Conservation (phyloP, 2,797 vertebrate species). For the Malurus leucopterus region DNA sequence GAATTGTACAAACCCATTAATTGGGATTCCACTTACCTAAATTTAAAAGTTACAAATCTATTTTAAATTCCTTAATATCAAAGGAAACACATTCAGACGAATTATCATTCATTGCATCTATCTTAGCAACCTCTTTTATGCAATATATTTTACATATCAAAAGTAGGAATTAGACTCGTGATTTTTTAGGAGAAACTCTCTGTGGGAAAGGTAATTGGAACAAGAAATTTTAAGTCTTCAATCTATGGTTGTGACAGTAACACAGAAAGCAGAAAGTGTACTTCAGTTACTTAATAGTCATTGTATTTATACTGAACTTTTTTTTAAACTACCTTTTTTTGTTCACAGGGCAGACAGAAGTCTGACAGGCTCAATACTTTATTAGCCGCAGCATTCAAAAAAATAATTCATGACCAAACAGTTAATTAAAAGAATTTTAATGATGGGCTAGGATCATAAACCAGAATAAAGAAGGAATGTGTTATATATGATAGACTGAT, state of each 20-base stretch:
- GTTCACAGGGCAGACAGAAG: background rate
- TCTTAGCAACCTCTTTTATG: background rate
- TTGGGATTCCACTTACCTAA: background rate
- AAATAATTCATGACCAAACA: background rate
- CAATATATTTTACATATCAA: background rate
- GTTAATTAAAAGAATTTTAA: background rate
- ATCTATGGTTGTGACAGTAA: background rate
- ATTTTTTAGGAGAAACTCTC: background rate
- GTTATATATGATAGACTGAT: background rate
- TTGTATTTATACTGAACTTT: background rate
- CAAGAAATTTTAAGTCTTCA: background rate
- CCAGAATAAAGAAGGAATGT: background rate
- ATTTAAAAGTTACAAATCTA: slow-evolving; percentile 21
- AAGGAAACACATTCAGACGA: background rate
- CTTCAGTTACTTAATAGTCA: background rate
- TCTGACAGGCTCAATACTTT: background rate
- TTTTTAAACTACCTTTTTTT: background rate
- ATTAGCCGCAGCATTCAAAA: background rate
- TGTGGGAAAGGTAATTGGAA: background rate
- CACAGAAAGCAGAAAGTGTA: background rate
- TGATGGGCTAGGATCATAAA: background rate
- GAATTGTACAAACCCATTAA: background rate
- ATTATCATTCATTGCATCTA: background rate
- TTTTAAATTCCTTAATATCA: slow-evolving; percentile 4
- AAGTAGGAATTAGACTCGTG: background rate